Percentiles rank a stretch among this genome's conserved stretches.
Conservation (phyloP, 2,797 vertebrate species). For the Spatula versicolor region DNA sequence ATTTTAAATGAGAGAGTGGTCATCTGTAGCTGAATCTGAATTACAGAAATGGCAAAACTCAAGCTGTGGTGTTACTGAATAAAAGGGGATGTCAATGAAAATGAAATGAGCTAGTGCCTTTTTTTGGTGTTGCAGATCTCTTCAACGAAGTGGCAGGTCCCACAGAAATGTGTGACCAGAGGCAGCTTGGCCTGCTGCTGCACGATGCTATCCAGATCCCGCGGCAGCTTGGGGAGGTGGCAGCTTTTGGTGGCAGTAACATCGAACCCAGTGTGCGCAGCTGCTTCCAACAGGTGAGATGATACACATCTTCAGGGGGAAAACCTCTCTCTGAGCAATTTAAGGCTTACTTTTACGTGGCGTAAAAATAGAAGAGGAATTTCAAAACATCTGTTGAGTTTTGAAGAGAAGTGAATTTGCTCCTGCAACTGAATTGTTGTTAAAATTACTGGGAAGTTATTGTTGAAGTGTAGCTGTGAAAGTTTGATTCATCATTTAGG, state of each 20-base stretch:
- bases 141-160: slow-evolving; percentile 92
- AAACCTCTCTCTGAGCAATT: background rate
- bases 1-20: background rate
- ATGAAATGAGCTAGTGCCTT: background rate
- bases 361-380: background rate
- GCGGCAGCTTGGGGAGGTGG: slow-evolving; percentile 94
- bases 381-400: background rate
- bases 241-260: slow-evolving; percentile 96
- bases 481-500: slow-evolving; percentile 17
- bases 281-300: slow-evolving; percentile 92
- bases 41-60: background rate
- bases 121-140: slow-evolving; percentile 81
- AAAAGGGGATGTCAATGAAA: background rate
- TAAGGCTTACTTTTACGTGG: background rate
- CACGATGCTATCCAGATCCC: slow-evolving; percentile 97
- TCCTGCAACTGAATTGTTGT: background rate
- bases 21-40: background rate
- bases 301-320: background rate
- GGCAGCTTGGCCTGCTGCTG: slow-evolving; percentile 91
- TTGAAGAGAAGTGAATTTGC: background rate
- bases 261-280: slow-evolving; percentile 97
- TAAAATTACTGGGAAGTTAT: background rate
- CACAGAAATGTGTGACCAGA: slow-evolving; percentile 92
- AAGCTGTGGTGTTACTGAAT: background rate
- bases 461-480: background rate